Conservation (phyloP, 1,140 invertebrate genomes). For the Ridgeia piscesae region DNA sequence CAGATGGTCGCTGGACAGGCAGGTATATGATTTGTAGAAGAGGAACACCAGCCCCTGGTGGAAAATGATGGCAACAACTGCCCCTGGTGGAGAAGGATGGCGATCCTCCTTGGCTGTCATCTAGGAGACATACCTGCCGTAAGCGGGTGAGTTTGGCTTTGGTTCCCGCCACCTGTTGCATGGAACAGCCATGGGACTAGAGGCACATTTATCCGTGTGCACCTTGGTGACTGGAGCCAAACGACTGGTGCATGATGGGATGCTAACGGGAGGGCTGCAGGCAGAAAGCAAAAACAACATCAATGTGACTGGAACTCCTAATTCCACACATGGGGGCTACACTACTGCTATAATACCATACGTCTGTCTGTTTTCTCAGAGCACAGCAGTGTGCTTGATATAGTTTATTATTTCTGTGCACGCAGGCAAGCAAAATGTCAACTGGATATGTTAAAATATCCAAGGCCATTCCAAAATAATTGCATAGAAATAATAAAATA, state of each 20-base stretch:
- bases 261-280: neutral
- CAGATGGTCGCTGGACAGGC: too few relatives aligned
- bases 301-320: neutral
- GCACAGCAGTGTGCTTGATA: too few relatives aligned
- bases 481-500: too few relatives aligned
- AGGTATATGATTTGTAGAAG: too few relatives aligned
- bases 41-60: too few relatives aligned
- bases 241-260: neutral
- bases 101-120: neutral
- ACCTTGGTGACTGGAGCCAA: neutral
- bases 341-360: too few relatives aligned
- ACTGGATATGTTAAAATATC: neutral
- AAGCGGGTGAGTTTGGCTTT: neutral
- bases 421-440: neutral
- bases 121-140: conserved; percentile 1
- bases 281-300: neutral
- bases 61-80: too few relatives aligned
- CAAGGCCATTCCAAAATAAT: too few relatives aligned
- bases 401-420: too few relatives aligned
- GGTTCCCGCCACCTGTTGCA: neutral
- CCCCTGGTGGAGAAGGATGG: too few relatives aligned
- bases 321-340: too few relatives aligned
- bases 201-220: neutral
- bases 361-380: too few relatives aligned
- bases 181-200: conserved; percentile 22